Evolutionary conservation across 2,113 vertebrate species (phyloP), one percentile per base, ranked within the genome.

Genomic region (Nicator chloris): DNA sequence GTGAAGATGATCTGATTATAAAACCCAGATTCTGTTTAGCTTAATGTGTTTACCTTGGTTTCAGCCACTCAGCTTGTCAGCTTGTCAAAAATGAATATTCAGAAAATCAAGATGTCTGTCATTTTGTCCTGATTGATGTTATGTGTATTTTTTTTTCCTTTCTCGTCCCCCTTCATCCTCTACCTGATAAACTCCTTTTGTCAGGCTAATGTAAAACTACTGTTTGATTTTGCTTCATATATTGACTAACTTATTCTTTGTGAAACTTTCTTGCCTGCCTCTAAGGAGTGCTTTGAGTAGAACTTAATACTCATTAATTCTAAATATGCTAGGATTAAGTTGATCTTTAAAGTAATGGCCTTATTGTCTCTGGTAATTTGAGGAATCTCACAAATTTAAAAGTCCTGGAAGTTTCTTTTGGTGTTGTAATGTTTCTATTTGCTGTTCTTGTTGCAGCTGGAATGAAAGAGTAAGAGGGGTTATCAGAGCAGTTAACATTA

Each of bases 401-500:
- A 57, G 57, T 24, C 17, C 24, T 66, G 11, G 21, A 82, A 86
- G 18, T 59, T 64, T 60, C 4, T 69, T 82, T 61, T 63, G 18
- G n/a, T 90, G 14, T 40, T 56, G 23, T 18, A 65, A 50, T 73
- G n/a, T 11, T 47, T 49, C 27, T 59, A 10, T 64, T 65, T 79
- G 12, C 24, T 88, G 6, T 61, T 90, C 27, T 42, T 82, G 24
- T 66, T 73, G 42, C 88, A 76, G 23, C 23, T 66, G 42, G 6
- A 82, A 69, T 73, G 40, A 94, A 89, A 66, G 23, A 86, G 19
- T 16, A 42, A 53, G 8, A 66, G 42, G 20, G n/a, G 24, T 61
- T 90, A 86, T 85, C 70, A 85, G 11, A 88, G 64, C 33, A 73
- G 35, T 35, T 73, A 72, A 40, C 35, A 64, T 78, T 96, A 75